Conservation (phyloP, 2,888 invertebrate species). For the Notocelia uddmanniana region DNA sequence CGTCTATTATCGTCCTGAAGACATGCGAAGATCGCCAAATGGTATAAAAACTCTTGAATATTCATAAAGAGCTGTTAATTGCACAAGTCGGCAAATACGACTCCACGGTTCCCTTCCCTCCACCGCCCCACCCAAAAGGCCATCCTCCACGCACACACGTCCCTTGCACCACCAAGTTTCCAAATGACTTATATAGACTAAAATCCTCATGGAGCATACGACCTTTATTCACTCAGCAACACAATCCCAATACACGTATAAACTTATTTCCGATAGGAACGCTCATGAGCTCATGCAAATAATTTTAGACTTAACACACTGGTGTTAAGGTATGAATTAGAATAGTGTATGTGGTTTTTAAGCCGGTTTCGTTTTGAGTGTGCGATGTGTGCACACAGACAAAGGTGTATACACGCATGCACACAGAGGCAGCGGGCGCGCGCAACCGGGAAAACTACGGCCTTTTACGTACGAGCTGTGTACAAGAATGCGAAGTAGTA, state of each 20-base stretch:
- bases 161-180: background rate
- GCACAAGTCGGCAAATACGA: slow-evolving; percentile 84
- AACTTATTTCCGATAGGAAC: background rate
- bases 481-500: slow-evolving; percentile 74
- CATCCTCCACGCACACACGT: slow-evolving; percentile 60
- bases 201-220: background rate
- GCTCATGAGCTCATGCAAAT: background rate
- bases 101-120: slow-evolving; percentile 65
- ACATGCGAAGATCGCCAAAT: slow-evolving; percentile 65
- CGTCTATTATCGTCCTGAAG: slow-evolving; percentile 25
- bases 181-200: background rate
- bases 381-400: slow-evolving; percentile 48
- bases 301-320: background rate
- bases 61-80: slow-evolving; percentile 85
- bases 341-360: background rate
- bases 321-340: background rate
- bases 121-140: slow-evolving; percentile 72
- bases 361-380: background rate
- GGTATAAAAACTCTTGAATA: slow-evolving; percentile 83
- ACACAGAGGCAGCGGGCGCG: slow-evolving; percentile 70
- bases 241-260: slow-evolving; percentile 18
- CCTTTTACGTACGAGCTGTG: slow-evolving; percentile 83
- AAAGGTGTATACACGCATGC: slow-evolving; percentile 56
- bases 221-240: background rate
- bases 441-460: slow-evolving; percentile 84